Evolutionary conservation across 2,113 vertebrate species (phyloP).

Genomic region (Poicephalus gulielmi): DNA sequence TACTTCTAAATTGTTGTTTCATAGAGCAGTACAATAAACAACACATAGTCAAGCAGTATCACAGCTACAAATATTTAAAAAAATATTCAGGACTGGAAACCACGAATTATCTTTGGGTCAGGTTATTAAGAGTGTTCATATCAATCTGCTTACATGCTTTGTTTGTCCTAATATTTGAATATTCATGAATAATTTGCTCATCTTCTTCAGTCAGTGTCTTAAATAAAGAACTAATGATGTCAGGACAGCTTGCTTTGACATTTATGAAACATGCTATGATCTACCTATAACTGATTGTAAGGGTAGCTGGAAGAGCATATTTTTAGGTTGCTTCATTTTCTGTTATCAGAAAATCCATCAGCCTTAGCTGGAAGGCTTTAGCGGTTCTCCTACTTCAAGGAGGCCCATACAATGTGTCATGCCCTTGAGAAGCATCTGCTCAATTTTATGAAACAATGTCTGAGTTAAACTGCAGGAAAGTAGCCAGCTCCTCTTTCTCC

Average conservation of each 20-base stretch:
- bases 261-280: slow-evolving; percentile 4
- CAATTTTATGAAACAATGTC: background rate
- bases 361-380: slow-evolving; percentile 9
- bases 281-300: background rate
- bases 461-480: background rate
- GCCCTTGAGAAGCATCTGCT: background rate
- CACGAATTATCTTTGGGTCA: background rate
- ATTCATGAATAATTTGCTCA: background rate
- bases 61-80: background rate
- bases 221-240: background rate
- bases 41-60: background rate
- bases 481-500: background rate
- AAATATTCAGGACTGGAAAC: background rate
- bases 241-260: background rate
- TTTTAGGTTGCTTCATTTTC: slow-evolving; percentile 38
- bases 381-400: background rate
- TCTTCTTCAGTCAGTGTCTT: background rate
- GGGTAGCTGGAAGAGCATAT: background rate
- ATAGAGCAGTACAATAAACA: background rate
- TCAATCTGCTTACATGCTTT: background rate
- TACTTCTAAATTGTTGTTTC: background rate
- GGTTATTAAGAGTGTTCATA: background rate
- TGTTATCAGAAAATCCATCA: slow-evolving; percentile 26
- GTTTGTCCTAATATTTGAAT: background rate
- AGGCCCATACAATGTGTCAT: background rate